Conservation (phyloP, 2,113 vertebrate genomes). For the Glaucidium brasilianum region DNA sequence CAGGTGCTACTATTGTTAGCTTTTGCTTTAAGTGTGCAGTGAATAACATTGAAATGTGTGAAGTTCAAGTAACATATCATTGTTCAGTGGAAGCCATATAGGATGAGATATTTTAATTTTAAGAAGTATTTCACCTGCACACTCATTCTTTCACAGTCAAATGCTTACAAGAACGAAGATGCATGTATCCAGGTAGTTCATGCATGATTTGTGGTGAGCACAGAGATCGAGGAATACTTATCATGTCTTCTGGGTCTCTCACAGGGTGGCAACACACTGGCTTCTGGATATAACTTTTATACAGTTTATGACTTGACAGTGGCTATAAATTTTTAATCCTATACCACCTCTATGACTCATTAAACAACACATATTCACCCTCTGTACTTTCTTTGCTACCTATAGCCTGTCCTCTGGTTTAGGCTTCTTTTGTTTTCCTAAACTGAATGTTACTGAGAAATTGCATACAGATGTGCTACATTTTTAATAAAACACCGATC, state of each 20-base stretch:
- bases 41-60: neutral
- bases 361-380: neutral
- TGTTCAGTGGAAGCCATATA: neutral
- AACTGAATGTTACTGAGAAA: neutral
- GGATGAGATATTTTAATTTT: neutral
- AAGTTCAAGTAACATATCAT: neutral
- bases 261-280: neutral
- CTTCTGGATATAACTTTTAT: neutral
- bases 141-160: neutral
- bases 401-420: neutral
- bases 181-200: rapidly evolving
- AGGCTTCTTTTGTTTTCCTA: neutral
- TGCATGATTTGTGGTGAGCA: neutral
- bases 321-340: neutral
- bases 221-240: neutral
- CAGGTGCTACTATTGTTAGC: neutral
- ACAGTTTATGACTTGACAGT: neutral
- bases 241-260: neutral
- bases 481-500: neutral
- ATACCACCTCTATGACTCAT: neutral
- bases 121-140: neutral
- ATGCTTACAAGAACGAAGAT: neutral
- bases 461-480: neutral
- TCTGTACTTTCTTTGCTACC: neutral
- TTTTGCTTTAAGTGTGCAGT: neutral